These are phyloP conservation scores for Phoronis australis DNA, from an alignment of 2,888 invertebrate genomes.

Conservation along the genomic window DNA sequence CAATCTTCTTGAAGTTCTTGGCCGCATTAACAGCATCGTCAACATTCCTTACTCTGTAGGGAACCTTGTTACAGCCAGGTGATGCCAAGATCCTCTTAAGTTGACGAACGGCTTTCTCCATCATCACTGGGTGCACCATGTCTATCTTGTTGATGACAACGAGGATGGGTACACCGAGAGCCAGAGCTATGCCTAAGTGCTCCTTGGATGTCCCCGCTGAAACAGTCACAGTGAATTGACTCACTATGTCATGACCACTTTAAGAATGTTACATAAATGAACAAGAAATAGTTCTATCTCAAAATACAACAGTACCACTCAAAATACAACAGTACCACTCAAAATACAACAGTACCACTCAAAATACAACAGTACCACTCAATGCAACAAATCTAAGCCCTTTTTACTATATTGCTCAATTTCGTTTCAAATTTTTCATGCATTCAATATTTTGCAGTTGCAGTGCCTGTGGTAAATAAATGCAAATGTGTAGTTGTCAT, in stretches of 20 bases:
- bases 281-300: neutral
- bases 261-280: too few species aligned
- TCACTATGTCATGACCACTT: too few species aligned
- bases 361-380: too few species aligned
- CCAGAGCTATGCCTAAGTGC: conserved; percentile 71
- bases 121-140: conserved; percentile 59
- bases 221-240: conserved; percentile 14
- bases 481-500: too few species aligned
- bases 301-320: neutral
- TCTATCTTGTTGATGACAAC: conserved; percentile 92
- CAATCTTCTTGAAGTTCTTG: conserved; percentile 64
- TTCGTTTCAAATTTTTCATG: too few species aligned
- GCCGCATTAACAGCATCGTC: conserved; percentile 73
- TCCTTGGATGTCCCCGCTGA: conserved; percentile 68
- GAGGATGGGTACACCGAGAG: conserved; percentile 72
- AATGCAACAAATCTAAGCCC: too few species aligned
- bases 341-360: too few species aligned
- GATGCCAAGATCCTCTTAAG: conserved; percentile 63
- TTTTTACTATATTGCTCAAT: too few species aligned
- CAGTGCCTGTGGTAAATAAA: too few species aligned
- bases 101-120: conserved; percentile 54
- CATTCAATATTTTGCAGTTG: too few species aligned
- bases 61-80: conserved; percentile 63
- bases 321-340: too few species aligned
- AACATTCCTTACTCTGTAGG: conserved; percentile 62